Evolutionary conservation across 2,888 invertebrate genomes (phyloP).

Genomic region (Tryphoninae sp.): DNA sequence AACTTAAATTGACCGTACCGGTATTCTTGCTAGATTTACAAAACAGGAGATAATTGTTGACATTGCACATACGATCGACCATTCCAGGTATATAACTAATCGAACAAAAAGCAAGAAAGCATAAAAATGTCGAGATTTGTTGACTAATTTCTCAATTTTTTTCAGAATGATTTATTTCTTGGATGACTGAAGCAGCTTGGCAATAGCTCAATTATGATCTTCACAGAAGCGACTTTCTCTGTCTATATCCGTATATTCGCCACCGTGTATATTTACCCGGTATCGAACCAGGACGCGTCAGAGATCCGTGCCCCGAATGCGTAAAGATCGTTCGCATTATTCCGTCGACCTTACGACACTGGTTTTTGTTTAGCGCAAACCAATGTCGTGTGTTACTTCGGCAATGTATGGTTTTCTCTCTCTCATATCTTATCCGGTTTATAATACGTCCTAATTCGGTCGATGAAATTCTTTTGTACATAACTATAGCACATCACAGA

Average conservation of each 20-base stretch:
- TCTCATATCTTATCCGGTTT: slow-evolving; percentile 29
- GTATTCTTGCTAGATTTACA: no score
- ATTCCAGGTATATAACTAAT: no score
- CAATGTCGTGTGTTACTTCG: slow-evolving; percentile 30
- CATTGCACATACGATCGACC: no score
- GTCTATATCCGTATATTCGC: slow-evolving; percentile 6
- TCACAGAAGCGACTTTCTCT: background rate
- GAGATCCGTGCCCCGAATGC: slow-evolving; percentile 61
- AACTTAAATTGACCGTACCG: no score
- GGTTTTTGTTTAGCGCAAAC: slow-evolving; percentile 14
- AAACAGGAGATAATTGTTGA: no score
- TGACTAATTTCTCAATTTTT: no score
- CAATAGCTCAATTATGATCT: background rate
- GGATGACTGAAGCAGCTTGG: background rate
- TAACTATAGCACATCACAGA: background rate
- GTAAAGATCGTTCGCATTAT: slow-evolving; percentile 57
- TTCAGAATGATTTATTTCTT: no score
- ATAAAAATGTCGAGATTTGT: no score
- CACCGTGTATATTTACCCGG: slow-evolving; percentile 49
- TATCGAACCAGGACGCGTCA: slow-evolving; percentile 61
- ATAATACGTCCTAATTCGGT: slow-evolving; percentile 36
- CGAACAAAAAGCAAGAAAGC: no score
- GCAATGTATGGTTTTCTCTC: slow-evolving; percentile 40
- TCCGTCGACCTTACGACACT: slow-evolving; percentile 30
- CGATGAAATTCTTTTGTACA: slow-evolving; percentile 31